Conservation (phyloP, 2,797 vertebrate genomes). For the Poeciliopsis presidionis region DNA sequence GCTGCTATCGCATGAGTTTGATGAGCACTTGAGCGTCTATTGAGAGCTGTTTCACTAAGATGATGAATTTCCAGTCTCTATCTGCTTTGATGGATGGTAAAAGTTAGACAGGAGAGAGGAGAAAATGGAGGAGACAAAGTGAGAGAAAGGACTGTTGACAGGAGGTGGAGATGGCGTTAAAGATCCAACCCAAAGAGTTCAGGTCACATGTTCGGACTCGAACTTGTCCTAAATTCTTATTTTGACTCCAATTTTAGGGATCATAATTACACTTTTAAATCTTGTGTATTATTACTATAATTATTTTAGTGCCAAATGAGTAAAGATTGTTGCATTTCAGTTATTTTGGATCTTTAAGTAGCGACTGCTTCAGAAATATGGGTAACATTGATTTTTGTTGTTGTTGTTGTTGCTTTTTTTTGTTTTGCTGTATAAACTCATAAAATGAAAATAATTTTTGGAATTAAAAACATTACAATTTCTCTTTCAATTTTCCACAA, state of each 20-base stretch:
- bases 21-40: constrained; percentile 65
- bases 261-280: constrained; percentile 1
- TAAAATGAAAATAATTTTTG: constrained; percentile 72
- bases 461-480: constrained; percentile 15
- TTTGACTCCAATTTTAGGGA: neutral
- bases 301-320: neutral
- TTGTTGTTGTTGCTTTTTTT: neutral
- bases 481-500: constrained; percentile 5
- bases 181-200: constrained; percentile 42
- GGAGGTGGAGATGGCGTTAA: constrained; percentile 56
- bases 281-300: neutral
- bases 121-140: constrained; percentile 39
- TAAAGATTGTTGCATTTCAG: neutral
- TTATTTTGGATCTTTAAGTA: constrained; percentile 59
- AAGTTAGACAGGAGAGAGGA: constrained; percentile 58
- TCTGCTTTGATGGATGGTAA: constrained; percentile 66
- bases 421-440: constrained; percentile 64
- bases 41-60: constrained; percentile 59
- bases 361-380: constrained; percentile 64
- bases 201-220: neutral
- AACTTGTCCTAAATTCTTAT: neutral
- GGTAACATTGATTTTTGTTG: constrained; percentile 38
- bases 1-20: constrained; percentile 46
- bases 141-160: constrained; percentile 45
- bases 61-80: constrained; percentile 66